Conservation (phyloP, 2,797 vertebrate genomes). For the Acestrorhynchus altus region DNA sequence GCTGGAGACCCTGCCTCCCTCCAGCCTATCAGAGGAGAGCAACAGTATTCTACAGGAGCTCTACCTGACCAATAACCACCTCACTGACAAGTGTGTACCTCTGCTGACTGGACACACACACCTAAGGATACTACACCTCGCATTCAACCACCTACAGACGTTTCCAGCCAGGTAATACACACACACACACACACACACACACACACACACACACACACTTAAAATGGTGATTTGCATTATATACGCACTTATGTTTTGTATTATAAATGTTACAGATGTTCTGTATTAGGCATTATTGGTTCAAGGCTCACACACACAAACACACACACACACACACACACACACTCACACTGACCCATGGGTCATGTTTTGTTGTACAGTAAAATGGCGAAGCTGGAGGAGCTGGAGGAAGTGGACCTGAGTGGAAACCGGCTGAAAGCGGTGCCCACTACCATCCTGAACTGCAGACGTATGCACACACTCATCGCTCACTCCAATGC, state of each 20-base stretch:
- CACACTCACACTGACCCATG: not conserved
- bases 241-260: no score
- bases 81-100: conserved; percentile 95
- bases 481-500: conserved; percentile 95
- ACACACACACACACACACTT: not conserved
- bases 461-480: conserved; percentile 93
- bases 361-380: conserved; percentile 66
- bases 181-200: not conserved
- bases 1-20: conserved; percentile 92
- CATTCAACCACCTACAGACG: conserved; percentile 94
- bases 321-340: not conserved
- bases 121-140: conserved; percentile 93
- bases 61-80: conserved; percentile 94
- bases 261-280: no score
- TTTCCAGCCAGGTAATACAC: conserved; percentile 91
- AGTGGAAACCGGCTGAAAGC: conserved; percentile 97
- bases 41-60: conserved; percentile 92
- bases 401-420: conserved; percentile 95
- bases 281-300: no score
- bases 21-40: conserved; percentile 92
- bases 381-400: conserved; percentile 99
- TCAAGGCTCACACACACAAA: no score
- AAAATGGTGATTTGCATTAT: no score
- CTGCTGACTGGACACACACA: conserved; percentile 91
- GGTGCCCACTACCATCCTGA: conserved; percentile 94